Evolutionary conservation across 37 sponge, comb jelly and placozoan genomes (phyloP).

Genomic region (Hormiphora californensis): DNA sequence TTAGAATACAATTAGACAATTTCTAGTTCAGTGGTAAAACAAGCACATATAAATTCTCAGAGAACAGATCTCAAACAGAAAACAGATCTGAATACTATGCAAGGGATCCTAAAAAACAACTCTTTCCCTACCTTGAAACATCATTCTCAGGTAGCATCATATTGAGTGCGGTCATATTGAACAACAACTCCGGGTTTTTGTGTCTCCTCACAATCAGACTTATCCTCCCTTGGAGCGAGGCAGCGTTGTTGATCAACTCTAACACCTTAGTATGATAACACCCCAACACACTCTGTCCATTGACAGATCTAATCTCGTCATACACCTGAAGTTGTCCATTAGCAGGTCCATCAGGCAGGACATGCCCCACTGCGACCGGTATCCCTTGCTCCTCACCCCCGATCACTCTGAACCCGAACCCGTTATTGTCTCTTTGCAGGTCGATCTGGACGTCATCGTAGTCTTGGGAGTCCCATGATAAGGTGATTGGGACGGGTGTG

Average conservation of each 20-base stretch:
- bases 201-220: conserved; percentile 53
- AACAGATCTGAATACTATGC: too few species aligned
- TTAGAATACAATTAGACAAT: background rate
- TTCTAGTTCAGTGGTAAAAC: background rate
- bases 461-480: too few species aligned
- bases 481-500: too few species aligned
- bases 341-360: conserved; percentile 32
- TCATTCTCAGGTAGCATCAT: background rate
- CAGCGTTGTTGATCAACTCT: background rate
- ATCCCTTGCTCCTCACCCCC: conserved; percentile 62
- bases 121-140: conserved; percentile 17
- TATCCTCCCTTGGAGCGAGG: conserved; percentile 55
- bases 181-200: conserved; percentile 50
- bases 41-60: too few species aligned
- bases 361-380: conserved; percentile 54
- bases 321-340: conserved; percentile 6
- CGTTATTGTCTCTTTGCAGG: conserved; percentile 24
- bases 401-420: conserved; percentile 43
- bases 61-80: too few species aligned
- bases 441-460: conserved; percentile 12
- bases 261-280: conserved; percentile 4
- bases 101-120: too few species aligned
- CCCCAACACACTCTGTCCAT: conserved; percentile 37
- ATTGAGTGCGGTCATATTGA: conserved; percentile 1
- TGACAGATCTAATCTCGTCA: conserved; percentile 31